Evolutionary conservation across 2,888 invertebrate genomes (phyloP).

Genomic region (Ormia ochracea): DNA sequence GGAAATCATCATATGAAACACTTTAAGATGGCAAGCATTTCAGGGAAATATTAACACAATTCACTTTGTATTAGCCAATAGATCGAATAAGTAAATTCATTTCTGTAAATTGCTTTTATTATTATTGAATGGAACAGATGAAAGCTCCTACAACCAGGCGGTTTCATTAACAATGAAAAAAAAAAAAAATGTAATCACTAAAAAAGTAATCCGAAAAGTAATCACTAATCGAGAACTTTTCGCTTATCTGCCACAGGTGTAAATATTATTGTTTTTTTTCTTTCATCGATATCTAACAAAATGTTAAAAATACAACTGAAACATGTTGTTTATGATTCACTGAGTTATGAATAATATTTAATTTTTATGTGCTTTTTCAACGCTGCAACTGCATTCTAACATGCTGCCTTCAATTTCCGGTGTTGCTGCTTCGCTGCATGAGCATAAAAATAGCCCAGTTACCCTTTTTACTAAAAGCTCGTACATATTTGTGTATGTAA

Average conservation of each 20-base stretch:
- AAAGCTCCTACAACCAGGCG: no score
- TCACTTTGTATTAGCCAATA: no score
- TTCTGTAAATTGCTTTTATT: no score
- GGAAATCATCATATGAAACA: no score
- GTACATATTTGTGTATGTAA: neutral
- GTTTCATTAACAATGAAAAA: no score
- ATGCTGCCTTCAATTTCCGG: slow-evolving; percentile 57
- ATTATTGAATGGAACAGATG: no score
- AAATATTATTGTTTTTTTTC: neutral
- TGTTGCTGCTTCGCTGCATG: slow-evolving; percentile 40
- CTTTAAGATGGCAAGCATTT: no score
- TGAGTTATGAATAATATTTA: neutral
- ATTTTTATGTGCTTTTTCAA: slow-evolving; percentile 4
- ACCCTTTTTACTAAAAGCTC: slow-evolving; percentile 14
- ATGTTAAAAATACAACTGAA: neutral
- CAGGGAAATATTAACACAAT: no score
- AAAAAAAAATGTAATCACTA: no score
- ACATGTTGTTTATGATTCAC: neutral
- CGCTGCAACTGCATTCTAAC: slow-evolving; percentile 30
- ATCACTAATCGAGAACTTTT: neutral
- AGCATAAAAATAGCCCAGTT: slow-evolving; percentile 38
- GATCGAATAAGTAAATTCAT: no score
- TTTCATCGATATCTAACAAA: no score
- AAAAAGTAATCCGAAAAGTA: no score
- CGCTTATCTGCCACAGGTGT: slow-evolving; percentile 3